Percentiles rank a stretch among this genome's conserved stretches.
Conservation (phyloP, 2,888 invertebrate genomes). For the Gastrophysa polygoni region DNA sequence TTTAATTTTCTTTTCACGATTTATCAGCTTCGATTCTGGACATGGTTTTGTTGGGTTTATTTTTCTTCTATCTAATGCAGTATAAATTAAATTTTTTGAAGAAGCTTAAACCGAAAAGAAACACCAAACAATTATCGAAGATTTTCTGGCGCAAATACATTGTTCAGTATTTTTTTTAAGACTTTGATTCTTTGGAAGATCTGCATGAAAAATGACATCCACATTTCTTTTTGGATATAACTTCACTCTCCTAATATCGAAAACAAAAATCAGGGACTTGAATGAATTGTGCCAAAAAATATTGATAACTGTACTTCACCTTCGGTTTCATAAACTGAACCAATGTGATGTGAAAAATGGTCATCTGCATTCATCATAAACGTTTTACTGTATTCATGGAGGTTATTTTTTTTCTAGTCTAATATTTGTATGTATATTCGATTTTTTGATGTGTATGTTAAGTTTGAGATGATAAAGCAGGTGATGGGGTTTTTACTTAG, state of each 20-base stretch:
- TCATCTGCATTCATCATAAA: conserved; percentile 35
- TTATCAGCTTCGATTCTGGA: conserved; percentile 42
- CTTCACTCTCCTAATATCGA: no score
- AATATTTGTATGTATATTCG: conserved; percentile 45
- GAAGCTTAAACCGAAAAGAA: not conserved
- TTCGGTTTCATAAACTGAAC: not conserved
- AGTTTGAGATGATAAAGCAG: conserved; percentile 48
- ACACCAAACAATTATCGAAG: not conserved
- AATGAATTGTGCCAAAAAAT: not conserved
- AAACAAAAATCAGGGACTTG: not conserved
- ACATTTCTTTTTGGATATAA: no score
- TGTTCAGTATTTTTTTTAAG: not conserved
- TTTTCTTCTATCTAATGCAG: not conserved
- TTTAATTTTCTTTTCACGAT: conserved; percentile 26
- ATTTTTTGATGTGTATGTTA: conserved; percentile 44
- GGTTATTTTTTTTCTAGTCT: conserved; percentile 48
- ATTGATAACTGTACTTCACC: not conserved
- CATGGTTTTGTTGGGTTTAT: conserved; percentile 32
- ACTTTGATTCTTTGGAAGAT: no score
- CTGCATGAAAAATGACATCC: no score
- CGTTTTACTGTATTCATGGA: conserved; percentile 36
- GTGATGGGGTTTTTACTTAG: conserved; percentile 50
- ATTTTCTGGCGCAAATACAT: not conserved
- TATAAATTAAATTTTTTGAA: no score
- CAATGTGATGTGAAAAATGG: not conserved